phyloP scores from a whole-genome alignment of 2,797 vertebrate genomes.

The Hirundo rustica region DNA sequence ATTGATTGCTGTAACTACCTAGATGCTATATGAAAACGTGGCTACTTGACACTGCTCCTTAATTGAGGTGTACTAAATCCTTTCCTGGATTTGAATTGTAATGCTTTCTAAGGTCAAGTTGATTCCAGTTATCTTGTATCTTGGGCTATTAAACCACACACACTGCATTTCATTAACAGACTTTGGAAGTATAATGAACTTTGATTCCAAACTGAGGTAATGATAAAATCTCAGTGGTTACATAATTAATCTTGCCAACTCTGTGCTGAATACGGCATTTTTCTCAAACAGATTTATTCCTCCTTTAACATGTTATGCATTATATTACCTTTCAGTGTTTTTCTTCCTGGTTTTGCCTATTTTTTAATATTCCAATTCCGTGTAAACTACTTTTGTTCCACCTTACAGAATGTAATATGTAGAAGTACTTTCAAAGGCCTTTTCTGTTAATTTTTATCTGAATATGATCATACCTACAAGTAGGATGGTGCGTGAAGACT shows the following conservation, averaged over 20 bases:
- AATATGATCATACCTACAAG: background rate
- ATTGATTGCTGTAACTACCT: background rate
- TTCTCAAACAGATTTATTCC: background rate
- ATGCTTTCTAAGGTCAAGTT: slow-evolving; percentile 9
- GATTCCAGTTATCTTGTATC: background rate
- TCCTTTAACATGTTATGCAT: background rate
- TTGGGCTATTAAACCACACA: background rate
- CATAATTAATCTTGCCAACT: background rate
- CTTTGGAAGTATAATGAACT: background rate
- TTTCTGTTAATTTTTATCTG: background rate
- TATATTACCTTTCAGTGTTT: background rate
- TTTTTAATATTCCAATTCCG: background rate
- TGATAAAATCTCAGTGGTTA: background rate
- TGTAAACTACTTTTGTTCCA: background rate
- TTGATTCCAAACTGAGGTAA: background rate
- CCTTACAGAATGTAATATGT: background rate
- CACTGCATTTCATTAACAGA: background rate
- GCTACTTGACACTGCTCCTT: background rate
- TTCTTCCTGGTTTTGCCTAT: background rate
- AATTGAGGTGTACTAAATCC: background rate
- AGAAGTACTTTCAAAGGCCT: background rate
- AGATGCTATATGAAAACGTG: background rate
- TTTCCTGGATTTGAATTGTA: slow-evolving; percentile 29
- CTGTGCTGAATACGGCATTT: background rate
- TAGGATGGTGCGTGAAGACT: background rate